Evolutionary conservation across 2,113 vertebrate species (phyloP).

Genomic region (Phyllostomus discolor): DNA sequence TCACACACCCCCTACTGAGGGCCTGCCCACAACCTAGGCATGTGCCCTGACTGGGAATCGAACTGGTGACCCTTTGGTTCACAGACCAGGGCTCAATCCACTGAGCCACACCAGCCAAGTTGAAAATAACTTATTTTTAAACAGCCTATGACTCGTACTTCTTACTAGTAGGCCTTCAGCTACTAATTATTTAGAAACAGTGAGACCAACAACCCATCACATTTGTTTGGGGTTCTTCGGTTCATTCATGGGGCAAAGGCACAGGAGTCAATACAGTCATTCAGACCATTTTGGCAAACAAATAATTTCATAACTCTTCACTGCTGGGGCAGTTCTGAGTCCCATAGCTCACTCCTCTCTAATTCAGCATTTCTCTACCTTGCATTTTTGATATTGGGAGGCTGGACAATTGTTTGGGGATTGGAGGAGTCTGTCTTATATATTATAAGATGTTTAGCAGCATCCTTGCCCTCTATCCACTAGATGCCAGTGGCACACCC

Average conservation of each 20-base stretch:
- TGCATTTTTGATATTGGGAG: neutral
- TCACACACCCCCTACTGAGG: no score
- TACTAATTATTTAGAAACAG: neutral
- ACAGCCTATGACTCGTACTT: neutral
- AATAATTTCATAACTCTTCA: slow-evolving; percentile 18
- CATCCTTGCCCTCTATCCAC: neutral
- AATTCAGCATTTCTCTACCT: neutral
- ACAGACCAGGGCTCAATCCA: no score
- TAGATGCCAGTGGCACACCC: neutral
- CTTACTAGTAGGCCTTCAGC: neutral
- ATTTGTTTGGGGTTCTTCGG: neutral
- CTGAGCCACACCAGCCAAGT: no score
- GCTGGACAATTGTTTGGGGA: neutral
- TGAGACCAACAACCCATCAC: neutral
- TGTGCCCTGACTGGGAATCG: no score
- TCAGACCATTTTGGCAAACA: neutral
- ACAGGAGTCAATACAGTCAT: neutral
- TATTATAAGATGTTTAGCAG: neutral
- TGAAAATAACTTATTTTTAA: neutral
- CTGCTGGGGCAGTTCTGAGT: neutral
- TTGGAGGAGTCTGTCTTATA: neutral
- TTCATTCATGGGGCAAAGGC: neutral
- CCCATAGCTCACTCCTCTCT: neutral
- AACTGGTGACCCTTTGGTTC: no score
- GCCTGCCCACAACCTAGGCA: no score